Conservation (phyloP, 2,113 vertebrate species). For the Istiophorus platypterus region DNA sequence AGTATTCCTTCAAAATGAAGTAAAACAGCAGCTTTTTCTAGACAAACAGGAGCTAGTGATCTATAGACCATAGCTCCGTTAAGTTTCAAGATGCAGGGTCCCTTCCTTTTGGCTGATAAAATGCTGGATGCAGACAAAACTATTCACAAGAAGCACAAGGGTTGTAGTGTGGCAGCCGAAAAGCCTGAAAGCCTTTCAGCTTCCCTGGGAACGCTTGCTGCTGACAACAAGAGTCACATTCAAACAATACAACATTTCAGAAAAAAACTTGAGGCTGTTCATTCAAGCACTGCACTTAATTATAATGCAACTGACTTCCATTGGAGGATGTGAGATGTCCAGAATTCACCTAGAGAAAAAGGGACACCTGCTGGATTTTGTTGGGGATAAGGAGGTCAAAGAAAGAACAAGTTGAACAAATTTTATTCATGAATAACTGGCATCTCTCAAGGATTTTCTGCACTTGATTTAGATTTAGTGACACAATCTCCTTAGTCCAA, state of each 20-base stretch:
- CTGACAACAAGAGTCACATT: constrained; percentile 76
- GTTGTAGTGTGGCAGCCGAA: constrained; percentile 55
- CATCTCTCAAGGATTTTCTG: constrained; percentile 57
- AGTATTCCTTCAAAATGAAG: constrained; percentile 32
- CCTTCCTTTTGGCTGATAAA: constrained; percentile 45
- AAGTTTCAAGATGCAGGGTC: constrained; percentile 46
- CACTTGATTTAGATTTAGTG: constrained; percentile 67
- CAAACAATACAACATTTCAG: constrained; percentile 62
- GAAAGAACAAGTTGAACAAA: constrained; percentile 46
- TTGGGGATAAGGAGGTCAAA: constrained; percentile 54
- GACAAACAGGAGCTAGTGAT: constrained; percentile 44
- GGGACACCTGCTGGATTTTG: constrained; percentile 81
- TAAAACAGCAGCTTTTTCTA: constrained; percentile 56
- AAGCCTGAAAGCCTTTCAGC: constrained; percentile 57
- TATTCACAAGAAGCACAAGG: constrained; percentile 62
- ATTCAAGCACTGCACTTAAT: constrained; percentile 70
- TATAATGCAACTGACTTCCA: constrained; percentile 64
- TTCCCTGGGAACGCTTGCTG: constrained; percentile 67
- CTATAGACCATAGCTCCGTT: constrained; percentile 7
- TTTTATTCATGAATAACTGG: constrained; percentile 59
- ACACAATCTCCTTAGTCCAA: constrained; percentile 43
- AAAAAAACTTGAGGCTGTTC: constrained; percentile 45
- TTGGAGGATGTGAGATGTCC: constrained; percentile 37
- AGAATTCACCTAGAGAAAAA: constrained; percentile 61
- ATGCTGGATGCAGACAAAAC: constrained; percentile 47